Evolutionary conservation across 2,888 invertebrate genomes (phyloP).

Genomic region (Drosophila pseudotakahashii): DNA sequence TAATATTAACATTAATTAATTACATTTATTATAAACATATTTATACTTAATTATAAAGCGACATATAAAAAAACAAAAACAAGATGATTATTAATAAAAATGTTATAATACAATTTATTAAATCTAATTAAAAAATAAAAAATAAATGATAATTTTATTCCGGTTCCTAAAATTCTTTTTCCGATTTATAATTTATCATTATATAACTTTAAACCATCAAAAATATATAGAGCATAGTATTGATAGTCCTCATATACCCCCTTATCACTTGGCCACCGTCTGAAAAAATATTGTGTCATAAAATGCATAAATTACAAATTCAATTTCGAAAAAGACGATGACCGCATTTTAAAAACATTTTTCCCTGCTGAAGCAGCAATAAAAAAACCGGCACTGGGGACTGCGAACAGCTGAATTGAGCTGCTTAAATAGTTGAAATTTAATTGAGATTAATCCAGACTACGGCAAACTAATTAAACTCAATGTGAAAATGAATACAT

Average conservation of each 20-base stretch:
- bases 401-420: neutral
- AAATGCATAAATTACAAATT: conserved; percentile 65
- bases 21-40: too few relatives aligned
- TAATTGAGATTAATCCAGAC: neutral
- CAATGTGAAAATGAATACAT: neutral
- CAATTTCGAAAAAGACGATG: conserved; percentile 48
- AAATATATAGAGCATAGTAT: too few relatives aligned
- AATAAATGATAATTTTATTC: too few relatives aligned
- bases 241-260: conserved; percentile 2
- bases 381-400: neutral
- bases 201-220: too few relatives aligned
- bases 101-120: too few relatives aligned
- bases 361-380: conserved; percentile 9
- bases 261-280: neutral
- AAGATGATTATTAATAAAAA: too few relatives aligned
- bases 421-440: conserved; percentile 8
- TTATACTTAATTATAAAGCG: too few relatives aligned
- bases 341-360: conserved; percentile 30
- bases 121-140: too few relatives aligned
- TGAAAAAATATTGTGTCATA: conserved; percentile 39
- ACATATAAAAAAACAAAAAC: too few relatives aligned
- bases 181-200: too few relatives aligned
- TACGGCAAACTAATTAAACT: conserved; percentile 16
- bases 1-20: too few relatives aligned
- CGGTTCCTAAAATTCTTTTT: too few relatives aligned